Evolutionary conservation across 2,888 invertebrate species (phyloP).

Genomic region (Ametastegia equiseti): DNA sequence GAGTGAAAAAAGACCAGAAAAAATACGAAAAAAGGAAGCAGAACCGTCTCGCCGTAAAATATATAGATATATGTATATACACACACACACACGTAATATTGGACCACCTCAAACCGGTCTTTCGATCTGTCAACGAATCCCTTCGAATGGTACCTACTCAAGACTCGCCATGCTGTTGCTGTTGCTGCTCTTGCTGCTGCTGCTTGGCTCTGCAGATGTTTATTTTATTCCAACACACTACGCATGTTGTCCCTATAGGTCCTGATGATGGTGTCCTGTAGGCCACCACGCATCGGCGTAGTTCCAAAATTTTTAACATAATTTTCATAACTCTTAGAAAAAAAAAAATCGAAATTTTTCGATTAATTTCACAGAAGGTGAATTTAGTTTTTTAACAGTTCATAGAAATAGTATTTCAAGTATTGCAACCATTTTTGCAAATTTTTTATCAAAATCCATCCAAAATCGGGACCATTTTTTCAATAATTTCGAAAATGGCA

Average conservation of each 20-base stretch:
- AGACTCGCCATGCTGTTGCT: neutral
- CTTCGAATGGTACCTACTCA: slow-evolving; percentile 13
- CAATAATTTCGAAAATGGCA: too few species aligned
- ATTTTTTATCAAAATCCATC: too few species aligned
- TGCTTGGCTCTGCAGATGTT: slow-evolving; percentile 15
- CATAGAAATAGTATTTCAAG: too few species aligned
- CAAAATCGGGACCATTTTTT: too few species aligned
- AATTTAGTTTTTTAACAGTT: too few species aligned
- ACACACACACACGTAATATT: neutral
- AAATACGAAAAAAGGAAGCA: neutral
- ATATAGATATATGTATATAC: neutral
- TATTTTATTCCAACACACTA: neutral
- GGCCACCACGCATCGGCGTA: neutral
- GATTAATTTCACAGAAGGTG: too few species aligned
- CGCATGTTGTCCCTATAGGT: neutral
- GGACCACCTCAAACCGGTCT: slow-evolving; percentile 43
- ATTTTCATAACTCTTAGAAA: too few species aligned
- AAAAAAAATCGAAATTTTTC: neutral
- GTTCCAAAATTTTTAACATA: too few species aligned
- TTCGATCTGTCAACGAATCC: slow-evolving; percentile 38
- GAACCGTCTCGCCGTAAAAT: neutral
- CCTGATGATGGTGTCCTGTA: neutral
- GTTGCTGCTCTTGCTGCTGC: neutral
- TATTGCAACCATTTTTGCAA: too few species aligned
- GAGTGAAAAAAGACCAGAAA: neutral